Conservation (phyloP, 2,888 invertebrate species). For the Lypha dubia region DNA sequence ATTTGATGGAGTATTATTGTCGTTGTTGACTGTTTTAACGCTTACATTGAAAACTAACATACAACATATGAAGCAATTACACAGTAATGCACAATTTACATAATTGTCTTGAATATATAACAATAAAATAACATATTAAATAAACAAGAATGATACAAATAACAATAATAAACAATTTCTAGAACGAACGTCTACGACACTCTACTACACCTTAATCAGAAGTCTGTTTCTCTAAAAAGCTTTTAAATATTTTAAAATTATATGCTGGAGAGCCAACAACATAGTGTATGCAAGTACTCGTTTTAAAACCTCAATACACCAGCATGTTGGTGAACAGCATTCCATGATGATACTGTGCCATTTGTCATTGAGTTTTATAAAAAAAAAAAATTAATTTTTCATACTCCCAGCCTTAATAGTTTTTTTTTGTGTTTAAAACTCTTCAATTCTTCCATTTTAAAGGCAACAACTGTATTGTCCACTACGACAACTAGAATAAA, state of each 20-base stretch:
- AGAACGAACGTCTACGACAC: not conserved
- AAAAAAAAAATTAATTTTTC: no score
- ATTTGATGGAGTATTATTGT: not conserved
- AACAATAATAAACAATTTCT: constrained; percentile 12
- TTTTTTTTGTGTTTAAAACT: no score
- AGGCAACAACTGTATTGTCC: no score
- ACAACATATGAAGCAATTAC: constrained; percentile 73
- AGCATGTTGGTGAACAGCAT: no score
- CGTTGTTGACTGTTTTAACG: constrained; percentile 39
- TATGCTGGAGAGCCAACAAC: not conserved
- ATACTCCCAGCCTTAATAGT: no score
- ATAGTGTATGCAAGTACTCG: constrained; percentile 14
- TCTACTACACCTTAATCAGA: constrained; percentile 8
- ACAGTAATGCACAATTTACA: constrained; percentile 76
- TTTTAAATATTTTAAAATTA: not conserved
- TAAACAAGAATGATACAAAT: constrained; percentile 60
- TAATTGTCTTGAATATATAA: constrained; percentile 75
- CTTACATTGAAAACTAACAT: constrained; percentile 47
- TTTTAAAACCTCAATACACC: no score
- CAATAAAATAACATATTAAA: constrained; percentile 80
- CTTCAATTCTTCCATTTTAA: no score
- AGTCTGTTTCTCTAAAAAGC: constrained; percentile 1
- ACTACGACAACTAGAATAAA: no score
- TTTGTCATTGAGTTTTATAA: no score
- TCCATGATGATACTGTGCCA: no score